phyloP scores from a whole-genome alignment of 2,113 vertebrate genomes.

The Anolis sagrei region DNA sequence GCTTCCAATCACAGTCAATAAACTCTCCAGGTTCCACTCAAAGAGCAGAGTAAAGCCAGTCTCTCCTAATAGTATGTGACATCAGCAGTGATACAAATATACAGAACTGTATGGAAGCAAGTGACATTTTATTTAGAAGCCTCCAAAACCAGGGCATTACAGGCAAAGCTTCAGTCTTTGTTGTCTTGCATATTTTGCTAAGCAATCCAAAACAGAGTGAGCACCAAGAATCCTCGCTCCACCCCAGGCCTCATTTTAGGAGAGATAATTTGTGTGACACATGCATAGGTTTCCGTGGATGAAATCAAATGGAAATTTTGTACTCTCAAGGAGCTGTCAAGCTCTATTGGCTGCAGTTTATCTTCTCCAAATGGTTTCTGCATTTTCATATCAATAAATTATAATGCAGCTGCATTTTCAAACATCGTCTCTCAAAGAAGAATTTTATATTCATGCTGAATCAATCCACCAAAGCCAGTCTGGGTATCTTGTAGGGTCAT shows the following conservation, averaged over 20 bases:
- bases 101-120: neutral
- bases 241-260: neutral
- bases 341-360: constrained; percentile 34
- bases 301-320: constrained; percentile 53
- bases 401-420: neutral
- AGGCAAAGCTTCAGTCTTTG: too few relatives aligned
- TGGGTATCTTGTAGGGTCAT: neutral
- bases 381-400: constrained; percentile 2
- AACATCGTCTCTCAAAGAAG: neutral
- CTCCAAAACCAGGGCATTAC: neutral
- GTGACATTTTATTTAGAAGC: neutral
- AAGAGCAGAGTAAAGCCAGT: constrained; percentile 33
- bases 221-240: accelerated
- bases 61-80: constrained; percentile 26
- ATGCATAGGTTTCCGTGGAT: neutral
- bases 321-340: neutral
- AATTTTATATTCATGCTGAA: neutral
- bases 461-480: neutral
- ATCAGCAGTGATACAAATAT: neutral
- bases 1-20: constrained; percentile 54
- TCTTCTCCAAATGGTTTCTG: constrained; percentile 27
- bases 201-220: constrained; percentile 14
- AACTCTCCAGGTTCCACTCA: constrained; percentile 32
- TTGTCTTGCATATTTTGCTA: neutral
- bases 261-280: accelerated